Evolutionary conservation across 2,797 vertebrate genomes (phyloP), one percentile per base, ranked within the genome.

Genomic region (Epinephelus coioides): DNA sequence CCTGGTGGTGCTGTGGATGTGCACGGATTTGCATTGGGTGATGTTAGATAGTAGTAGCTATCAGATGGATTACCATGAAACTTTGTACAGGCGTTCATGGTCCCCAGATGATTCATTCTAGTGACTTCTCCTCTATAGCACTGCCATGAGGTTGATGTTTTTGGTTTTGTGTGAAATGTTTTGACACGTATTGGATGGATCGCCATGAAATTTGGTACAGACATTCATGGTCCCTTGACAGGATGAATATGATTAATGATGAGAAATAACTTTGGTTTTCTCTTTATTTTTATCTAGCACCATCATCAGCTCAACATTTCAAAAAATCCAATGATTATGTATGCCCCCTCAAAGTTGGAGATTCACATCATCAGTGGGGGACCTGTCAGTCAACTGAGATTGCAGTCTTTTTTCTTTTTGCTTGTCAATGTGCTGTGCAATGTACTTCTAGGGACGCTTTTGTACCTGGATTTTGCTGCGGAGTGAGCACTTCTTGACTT

Each of bases 91-190:
- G 53, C 13, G 2, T 18, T 59, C 43, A 47, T 49, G 25, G 6
- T 70, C 44, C 19, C 6, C 18, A 15, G 19, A 50, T 18, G 46
- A 38, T 65, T 46, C 13, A 56, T 49, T 30, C 53, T 25, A 27
- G 10, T 40, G 30, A 66, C 62, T 19, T 65, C 62, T 64, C 11
- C 44, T 40, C 40, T 40, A 40, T 10, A 40, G 9, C 11, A 40
- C 3, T 10, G 9, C 40, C 40, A 40, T 40, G 40, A 10, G 11
- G 40, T 12, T 40, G 40, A 12, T 40, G n/a, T 49, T 50, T 65
- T 38, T 9, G 13, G 19, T 66, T 66, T 66, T 53, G 30, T 53
- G 30, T 66, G n/a, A 53, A 53, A 53, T 40, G 8, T 66, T 23
- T 66, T 53, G 64, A 44, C 17, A 61, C 15, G 21, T 44, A 23